Conservation (phyloP, 1,140 invertebrate genomes). For the Drosophila bocqueti region DNA sequence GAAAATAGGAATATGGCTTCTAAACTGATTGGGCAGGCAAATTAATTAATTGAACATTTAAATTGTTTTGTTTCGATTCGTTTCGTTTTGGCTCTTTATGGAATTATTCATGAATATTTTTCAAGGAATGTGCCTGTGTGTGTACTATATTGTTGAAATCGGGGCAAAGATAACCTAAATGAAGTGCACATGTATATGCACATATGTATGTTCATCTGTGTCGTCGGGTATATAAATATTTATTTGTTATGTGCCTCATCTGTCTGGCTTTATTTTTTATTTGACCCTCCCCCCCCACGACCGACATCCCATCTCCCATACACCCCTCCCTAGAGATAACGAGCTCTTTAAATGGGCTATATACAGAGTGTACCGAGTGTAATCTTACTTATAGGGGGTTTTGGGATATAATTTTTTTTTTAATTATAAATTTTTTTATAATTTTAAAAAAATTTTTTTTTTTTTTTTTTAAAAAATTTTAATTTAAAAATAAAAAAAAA, state of each 20-base stretch:
- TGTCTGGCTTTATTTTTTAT: constrained; percentile 27
- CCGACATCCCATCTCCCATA: neutral
- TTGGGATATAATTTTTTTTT: too few relatives aligned
- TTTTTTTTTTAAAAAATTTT: too few relatives aligned
- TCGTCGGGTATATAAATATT: constrained; percentile 37
- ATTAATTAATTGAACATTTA: constrained; percentile 49
- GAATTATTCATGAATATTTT: constrained; percentile 37
- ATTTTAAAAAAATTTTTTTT: too few relatives aligned
- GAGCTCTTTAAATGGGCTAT: constrained; percentile 27
- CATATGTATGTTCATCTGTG: neutral
- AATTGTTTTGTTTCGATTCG: constrained; percentile 51
- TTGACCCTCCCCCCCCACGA: neutral
- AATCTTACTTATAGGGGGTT: constrained; percentile 9
- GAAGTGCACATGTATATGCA: constrained; percentile 30
- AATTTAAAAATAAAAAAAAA: too few relatives aligned
- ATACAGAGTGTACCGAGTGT: constrained; percentile 7
- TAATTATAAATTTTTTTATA: too few relatives aligned
- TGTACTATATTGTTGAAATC: constrained; percentile 19
- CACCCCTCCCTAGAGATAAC: constrained; percentile 28
- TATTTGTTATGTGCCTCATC: constrained; percentile 40
- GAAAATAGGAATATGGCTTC: constrained; percentile 8
- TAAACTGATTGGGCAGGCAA: constrained; percentile 49
- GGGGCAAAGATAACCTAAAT: constrained; percentile 50
- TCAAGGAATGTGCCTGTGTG: constrained; percentile 9
- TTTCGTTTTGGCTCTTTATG: constrained; percentile 19